phyloP scores from a whole-genome alignment of 2,797 vertebrate genomes.

The Chelonia mydas region DNA sequence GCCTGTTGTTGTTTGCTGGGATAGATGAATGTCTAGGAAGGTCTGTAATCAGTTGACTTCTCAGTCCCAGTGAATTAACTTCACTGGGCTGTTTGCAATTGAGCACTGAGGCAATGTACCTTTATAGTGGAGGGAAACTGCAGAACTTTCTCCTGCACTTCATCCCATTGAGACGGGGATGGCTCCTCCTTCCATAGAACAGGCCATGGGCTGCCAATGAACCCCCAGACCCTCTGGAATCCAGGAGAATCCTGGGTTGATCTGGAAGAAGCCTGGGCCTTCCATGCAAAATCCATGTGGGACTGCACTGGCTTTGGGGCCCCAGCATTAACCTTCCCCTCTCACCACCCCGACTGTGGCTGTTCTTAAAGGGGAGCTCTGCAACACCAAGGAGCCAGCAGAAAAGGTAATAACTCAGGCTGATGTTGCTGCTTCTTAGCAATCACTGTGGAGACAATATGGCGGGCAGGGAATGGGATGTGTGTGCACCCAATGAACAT shows the following conservation, averaged over 20 bases:
- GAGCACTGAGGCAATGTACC: not conserved
- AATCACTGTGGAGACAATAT: not conserved
- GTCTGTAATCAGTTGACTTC: not conserved
- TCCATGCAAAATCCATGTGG: not conserved
- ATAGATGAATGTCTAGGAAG: not conserved
- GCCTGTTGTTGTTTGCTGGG: not conserved
- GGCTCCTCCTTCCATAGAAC: not conserved
- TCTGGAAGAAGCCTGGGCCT: not conserved
- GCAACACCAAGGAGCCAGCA: not conserved
- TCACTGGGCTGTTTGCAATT: not conserved
- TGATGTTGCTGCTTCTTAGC: not conserved
- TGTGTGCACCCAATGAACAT: fast-evolving
- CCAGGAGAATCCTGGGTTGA: not conserved
- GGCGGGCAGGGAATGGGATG: not conserved
- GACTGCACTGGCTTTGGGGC: not conserved
- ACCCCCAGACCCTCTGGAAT: not conserved
- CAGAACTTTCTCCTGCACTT: not conserved
- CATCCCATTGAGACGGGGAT: not conserved
- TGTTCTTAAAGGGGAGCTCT: not conserved
- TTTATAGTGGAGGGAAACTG: not conserved
- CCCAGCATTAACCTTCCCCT: not conserved
- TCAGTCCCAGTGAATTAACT: not conserved
- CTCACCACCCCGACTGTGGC: not conserved
- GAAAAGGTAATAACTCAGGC: not conserved
- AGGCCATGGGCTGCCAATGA: not conserved